Evolutionary conservation across 2,888 invertebrate genomes (phyloP), one percentile per base, ranked within the genome.

Genomic region (Polyommatus icarus): DNA sequence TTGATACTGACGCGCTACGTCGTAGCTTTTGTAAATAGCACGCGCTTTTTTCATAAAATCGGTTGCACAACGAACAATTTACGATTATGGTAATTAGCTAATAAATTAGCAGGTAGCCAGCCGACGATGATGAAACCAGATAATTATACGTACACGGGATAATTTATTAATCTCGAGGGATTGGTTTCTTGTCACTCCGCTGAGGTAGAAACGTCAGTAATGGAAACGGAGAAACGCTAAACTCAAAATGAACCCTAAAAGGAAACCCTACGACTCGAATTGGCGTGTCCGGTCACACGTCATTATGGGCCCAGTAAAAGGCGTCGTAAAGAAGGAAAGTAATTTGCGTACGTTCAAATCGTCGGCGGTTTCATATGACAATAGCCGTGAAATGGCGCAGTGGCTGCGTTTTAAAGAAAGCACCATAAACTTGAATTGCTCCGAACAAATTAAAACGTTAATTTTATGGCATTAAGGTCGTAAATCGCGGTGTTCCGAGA

Each of bases 331-430:
- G 87, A 85, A 86, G 86, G 85, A 87, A 89, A 88, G 91, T 89
- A 91, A 93, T 92, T 92, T 91, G 91, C 91, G 88, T 88, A 87
- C 83, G 84, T 84, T 82, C 82, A 84, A 85, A 85, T 84, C 83
- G 83, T 81, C 84, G 84, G 83, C 84, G 83, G 82, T 83, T 85
- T 84, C 84, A 80, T 80, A 81, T 82, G 82, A 89, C 89, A 89
- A 90, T 87, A 90, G 87, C 89, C 93, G 93, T 93, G 93, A 92
- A 93, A 92, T 92, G 88, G 88, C 86, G 84, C 84, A 87, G 84
- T 84, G 87, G 84, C 86, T 85, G 88, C 85, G 79, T 83, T 81
- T 82, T 83, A 85, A 87, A 87, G 87, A 86, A 87, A 88, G 87
- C 84, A 87, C 87, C 86, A 87, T 92, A 93, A 91, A 91, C 83